Base-by-base conservation (phyloP, 2,797 vertebrate species). In the Florisuga fusca region DNA sequence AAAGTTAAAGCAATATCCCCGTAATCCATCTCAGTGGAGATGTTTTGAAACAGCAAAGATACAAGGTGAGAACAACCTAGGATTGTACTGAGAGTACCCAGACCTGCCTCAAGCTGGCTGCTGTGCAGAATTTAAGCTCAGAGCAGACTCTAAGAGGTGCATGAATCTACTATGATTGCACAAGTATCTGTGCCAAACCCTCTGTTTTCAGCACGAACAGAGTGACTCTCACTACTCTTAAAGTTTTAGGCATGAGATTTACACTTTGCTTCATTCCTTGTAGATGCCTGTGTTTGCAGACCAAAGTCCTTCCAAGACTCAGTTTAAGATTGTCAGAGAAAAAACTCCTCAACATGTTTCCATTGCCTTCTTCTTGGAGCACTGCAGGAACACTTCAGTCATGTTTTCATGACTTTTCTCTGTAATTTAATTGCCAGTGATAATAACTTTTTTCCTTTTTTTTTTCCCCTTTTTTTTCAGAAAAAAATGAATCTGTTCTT, bases 381-480 rank as follows among this genome's bases (percentile, higher is more conserved):
- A 59, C 69, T 86, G 27, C 48, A 94, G 86, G 86, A 88, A 13
- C 45, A 71, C 29, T 91, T 88, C 61, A 88, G 57, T 74, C 54
- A 36, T 67, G 33, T 79, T 94, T 87, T 89, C 31, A 23, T 74
- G 66, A 71, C 63, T 95, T 88, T 84, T 89, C 66, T 71, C 80
- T 76, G 41, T 79, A 91, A 95, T 88, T 91, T 82, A 92, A 95
- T 88, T 91, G 67, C 34, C 22, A 79, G 55, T 34, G 69, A 71
- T 92, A 86, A 83, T 72, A 93, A 71, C 21, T n/a, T 23, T 43
- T 27, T 36, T 48, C 61, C 21, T 46, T 21, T 21, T 27, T 41
- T 53, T 61, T 50, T 69, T 74, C 50, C 55, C 17, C 0, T 50
- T 69, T 74, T 50, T 59, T 18, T 38, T 38, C 0, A 61, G 27